Percentiles rank a stretch among this genome's conserved stretches.
phyloP scores from a whole-genome alignment of 1,140 invertebrate genomes.

The Hyles euphorbiae region DNA sequence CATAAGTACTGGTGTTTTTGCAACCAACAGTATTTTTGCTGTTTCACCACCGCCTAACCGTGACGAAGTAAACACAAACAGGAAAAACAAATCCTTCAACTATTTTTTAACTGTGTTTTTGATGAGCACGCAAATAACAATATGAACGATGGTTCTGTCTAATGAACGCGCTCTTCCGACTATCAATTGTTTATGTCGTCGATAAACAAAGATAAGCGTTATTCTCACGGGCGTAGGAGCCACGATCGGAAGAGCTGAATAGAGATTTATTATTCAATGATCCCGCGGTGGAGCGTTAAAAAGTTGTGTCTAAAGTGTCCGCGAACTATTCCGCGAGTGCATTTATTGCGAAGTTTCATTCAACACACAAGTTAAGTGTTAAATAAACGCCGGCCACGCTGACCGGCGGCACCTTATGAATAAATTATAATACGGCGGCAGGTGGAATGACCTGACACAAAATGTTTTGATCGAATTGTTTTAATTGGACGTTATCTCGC shows the following conservation, averaged over 20 bases:
- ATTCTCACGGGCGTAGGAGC: no score
- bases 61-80: no score
- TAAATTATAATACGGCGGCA: conserved; percentile 62
- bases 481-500: conserved; percentile 69
- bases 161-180: no score
- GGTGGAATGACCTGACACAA: conserved; percentile 73
- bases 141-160: no score
- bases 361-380: conserved; percentile 9
- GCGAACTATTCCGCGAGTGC: no score
- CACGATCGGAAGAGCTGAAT: neutral
- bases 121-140: no score
- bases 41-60: no score
- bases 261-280: neutral
- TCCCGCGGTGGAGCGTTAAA: neutral
- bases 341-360: conserved; percentile 3
- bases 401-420: conserved; percentile 57
- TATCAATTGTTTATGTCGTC: no score
- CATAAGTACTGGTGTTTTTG: no score
- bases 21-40: no score
- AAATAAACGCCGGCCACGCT: conserved; percentile 27
- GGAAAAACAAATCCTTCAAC: neutral
- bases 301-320: no score
- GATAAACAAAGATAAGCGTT: no score
- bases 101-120: neutral
- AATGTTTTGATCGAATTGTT: conserved; percentile 74